These are phyloP conservation scores for Chiroxiphia lanceolata DNA, from an alignment of 2,797 vertebrate species.

Conservation along the genomic window DNA sequence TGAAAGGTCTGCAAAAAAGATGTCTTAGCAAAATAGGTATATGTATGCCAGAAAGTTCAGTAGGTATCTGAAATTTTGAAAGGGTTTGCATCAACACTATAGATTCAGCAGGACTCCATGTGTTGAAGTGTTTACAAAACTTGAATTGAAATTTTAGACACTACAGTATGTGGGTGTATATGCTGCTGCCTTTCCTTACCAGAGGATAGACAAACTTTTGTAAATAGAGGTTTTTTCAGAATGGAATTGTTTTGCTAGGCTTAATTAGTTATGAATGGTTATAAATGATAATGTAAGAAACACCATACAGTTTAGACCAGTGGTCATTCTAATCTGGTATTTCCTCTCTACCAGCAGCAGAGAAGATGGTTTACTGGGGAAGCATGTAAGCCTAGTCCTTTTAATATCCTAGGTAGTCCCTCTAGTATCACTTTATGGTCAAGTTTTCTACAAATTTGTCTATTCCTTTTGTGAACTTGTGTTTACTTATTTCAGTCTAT, in stretches of 20 bases:
- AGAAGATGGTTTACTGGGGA: neutral
- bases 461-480: neutral
- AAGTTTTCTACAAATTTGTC: neutral
- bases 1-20: neutral
- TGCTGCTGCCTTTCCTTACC: neutral
- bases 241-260: neutral
- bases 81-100: neutral
- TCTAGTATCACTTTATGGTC: neutral
- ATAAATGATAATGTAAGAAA: neutral
- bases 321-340: neutral
- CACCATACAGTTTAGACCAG: neutral
- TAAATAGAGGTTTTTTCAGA: neutral
- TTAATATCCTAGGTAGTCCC: neutral
- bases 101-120: neutral
- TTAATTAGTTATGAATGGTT: neutral
- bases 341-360: neutral
- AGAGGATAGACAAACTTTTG: neutral
- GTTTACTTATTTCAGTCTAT: neutral
- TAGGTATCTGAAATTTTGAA: neutral
- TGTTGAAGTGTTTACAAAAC: neutral
- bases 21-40: neutral
- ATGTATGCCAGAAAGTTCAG: neutral
- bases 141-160: neutral
- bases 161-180: neutral
- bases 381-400: neutral